These are phyloP conservation scores for Heteromurus nitidus DNA, from an alignment of 2,888 invertebrate genomes.

Conservation along the genomic window DNA sequence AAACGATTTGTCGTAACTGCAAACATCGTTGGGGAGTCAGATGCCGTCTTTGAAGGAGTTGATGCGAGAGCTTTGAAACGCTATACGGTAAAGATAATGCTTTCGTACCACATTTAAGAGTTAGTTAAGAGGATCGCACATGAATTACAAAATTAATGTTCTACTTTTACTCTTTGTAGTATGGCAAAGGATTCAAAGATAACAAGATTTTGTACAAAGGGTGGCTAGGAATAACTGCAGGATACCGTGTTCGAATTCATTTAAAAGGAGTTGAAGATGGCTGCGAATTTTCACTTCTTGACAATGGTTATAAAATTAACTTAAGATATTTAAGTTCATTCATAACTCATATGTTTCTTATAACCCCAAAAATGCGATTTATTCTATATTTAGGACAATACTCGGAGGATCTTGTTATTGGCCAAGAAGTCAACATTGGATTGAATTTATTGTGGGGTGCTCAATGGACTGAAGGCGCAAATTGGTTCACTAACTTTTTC, in stretches of 20 bases:
- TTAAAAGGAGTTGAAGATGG: slow-evolving; percentile 36
- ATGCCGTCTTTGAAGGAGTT: slow-evolving; percentile 44
- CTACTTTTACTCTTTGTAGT: slow-evolving; percentile 14
- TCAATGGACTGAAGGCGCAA: not conserved
- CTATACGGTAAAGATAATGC: slow-evolving; percentile 36
- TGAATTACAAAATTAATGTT: not conserved
- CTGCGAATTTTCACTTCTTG: not conserved
- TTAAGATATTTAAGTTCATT: not conserved
- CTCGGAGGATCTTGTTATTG: slow-evolving; percentile 18
- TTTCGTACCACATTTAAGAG: too few species aligned
- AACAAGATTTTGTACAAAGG: slow-evolving; percentile 47
- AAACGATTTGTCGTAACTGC: slow-evolving; percentile 49
- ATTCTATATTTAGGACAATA: too few species aligned
- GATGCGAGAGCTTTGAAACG: slow-evolving; percentile 20
- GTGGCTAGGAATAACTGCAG: slow-evolving; percentile 54
- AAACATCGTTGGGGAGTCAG: not conserved
- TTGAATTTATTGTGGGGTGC: slow-evolving; percentile 28
- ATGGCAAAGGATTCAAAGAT: slow-evolving; percentile 26
- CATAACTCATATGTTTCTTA: not conserved
- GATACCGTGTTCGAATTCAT: slow-evolving; percentile 26
- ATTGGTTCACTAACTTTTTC: slow-evolving; percentile 32
- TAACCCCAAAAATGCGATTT: not conserved
- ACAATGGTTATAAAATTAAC: slow-evolving; percentile 9
- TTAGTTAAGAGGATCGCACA: too few species aligned
- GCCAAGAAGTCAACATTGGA: slow-evolving; percentile 33